These are phyloP conservation scores for Cataglyphis altisquamis DNA, from an alignment of 2,888 invertebrate genomes.

Conservation along the genomic window DNA sequence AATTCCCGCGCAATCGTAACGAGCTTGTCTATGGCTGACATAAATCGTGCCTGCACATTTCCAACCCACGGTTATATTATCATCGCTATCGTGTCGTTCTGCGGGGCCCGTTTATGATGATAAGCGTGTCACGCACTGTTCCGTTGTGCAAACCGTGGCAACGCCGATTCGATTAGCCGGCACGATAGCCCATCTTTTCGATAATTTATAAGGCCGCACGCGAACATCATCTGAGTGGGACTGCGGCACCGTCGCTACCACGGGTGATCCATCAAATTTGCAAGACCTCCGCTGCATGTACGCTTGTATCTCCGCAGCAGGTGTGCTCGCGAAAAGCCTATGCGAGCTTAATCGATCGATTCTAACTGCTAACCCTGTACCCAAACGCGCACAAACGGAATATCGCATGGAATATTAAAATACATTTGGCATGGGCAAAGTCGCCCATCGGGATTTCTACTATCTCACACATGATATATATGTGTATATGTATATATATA, in stretches of 20 bases:
- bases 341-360: slow-evolving; percentile 67
- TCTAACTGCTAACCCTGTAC: slow-evolving; percentile 59
- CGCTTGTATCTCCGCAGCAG: slow-evolving; percentile 45
- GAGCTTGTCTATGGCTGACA: slow-evolving; percentile 44
- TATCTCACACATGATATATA: not conserved
- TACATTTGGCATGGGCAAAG: slow-evolving; percentile 30
- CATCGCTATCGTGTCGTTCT: slow-evolving; percentile 40
- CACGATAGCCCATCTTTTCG: slow-evolving; percentile 52
- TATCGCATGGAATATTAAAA: slow-evolving; percentile 57
- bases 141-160: slow-evolving; percentile 53
- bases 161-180: slow-evolving; percentile 52
- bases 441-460: not conserved
- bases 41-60: slow-evolving; percentile 36
- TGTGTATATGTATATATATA: not conserved
- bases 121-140: slow-evolving; percentile 55
- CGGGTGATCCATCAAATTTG: slow-evolving; percentile 61
- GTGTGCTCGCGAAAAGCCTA: slow-evolving; percentile 61
- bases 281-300: slow-evolving; percentile 56
- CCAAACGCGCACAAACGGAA: slow-evolving; percentile 45
- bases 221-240: slow-evolving; percentile 33
- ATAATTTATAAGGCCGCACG: slow-evolving; percentile 56
- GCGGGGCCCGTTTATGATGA: slow-evolving; percentile 32
- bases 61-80: slow-evolving; percentile 41
- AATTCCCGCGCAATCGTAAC: slow-evolving; percentile 59
- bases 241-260: slow-evolving; percentile 6